phyloP scores from a whole-genome alignment of 2,113 vertebrate genomes.

The Hirundichthys speculiger region DNA sequence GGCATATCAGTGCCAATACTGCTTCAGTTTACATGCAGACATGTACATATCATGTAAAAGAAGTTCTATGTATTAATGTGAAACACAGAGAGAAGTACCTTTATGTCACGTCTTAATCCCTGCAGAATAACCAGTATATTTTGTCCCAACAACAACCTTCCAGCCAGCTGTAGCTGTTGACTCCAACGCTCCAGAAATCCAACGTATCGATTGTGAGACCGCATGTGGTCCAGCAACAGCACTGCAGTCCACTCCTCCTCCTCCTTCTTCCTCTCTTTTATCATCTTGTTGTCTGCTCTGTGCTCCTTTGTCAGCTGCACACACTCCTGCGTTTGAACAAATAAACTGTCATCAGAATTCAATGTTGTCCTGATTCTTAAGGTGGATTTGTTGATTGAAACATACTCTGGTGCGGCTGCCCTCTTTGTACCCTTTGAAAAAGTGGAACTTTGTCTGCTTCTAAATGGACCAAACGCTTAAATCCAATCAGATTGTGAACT shows the following conservation, averaged over 20 bases:
- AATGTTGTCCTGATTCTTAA: too few relatives aligned
- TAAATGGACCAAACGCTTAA: too few relatives aligned
- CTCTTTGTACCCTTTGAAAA: too few relatives aligned
- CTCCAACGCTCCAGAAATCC: slow-evolving; percentile 52
- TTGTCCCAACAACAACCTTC: slow-evolving; percentile 40
- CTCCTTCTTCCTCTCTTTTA: not conserved
- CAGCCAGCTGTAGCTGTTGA: slow-evolving; percentile 51
- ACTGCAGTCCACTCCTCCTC: slow-evolving; percentile 44
- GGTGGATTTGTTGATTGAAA: too few relatives aligned
- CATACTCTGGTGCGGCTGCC: too few relatives aligned
- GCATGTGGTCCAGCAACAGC: slow-evolving; percentile 54
- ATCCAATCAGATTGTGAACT: too few relatives aligned
- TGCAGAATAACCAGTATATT: slow-evolving; percentile 51
- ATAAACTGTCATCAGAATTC: too few relatives aligned
- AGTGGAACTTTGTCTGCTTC: too few relatives aligned
- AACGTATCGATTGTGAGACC: slow-evolving; percentile 42
- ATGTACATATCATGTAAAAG: too few relatives aligned
- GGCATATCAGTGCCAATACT: too few relatives aligned
- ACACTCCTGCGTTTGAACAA: slow-evolving; percentile 2
- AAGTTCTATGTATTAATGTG: too few relatives aligned
- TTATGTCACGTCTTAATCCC: slow-evolving; percentile 42
- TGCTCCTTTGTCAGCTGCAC: slow-evolving; percentile 15
- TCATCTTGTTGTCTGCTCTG: not conserved
- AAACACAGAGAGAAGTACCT: slow-evolving; percentile 39
- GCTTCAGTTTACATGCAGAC: too few relatives aligned